Evolutionary conservation across 2,888 invertebrate genomes (phyloP), one percentile per base, ranked within the genome.

Genomic region (Metalampra italica): DNA sequence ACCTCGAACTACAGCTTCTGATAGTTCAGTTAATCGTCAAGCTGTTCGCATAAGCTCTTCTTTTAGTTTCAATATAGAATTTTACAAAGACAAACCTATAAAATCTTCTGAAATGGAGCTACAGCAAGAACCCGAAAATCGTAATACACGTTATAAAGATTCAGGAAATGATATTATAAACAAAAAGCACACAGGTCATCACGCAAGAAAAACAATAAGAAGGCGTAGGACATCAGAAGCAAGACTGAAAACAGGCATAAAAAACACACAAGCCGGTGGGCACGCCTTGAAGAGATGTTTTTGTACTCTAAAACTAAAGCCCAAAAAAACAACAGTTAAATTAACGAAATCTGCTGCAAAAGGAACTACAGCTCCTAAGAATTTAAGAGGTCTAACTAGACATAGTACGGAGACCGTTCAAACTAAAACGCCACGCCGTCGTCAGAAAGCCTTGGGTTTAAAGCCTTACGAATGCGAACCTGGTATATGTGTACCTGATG

Each of bases 261-360:
- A 50, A 14, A 14, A 51, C 14, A 54, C 36, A 51, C 61, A 2
- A 53, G 58, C 13, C 51, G 60, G 13, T 49, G 50, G 32, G 13
- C 46, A 29, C 8, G 43, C 61, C 13, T 46, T 71, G n/a, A 72
- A 71, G 55, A 59, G 64, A 46, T 71, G 75, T 56, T 68, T 71
- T 48, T 71, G 69, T 52, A 67, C 69, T 29, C 50, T 69, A 15
- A 62, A 67, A 49, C 60, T 69, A 47, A 54, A 15, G 54, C 47
- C 42, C 15, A 50, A 34, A 46, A 51, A 8, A 49, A 45, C 37
- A 9, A 34, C 46, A 36, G 40, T 38, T n/a, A 53, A 50, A 37
- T 32, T 22, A 9, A 9, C 22, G 9, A 37, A 12, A 36, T 37
- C 37, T 14, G 13, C 12, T 14, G 11, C 45, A 11, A 45, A 45